Base-by-base conservation (phyloP, 2,113 vertebrate species). In the Notiomystis cincta region DNA sequence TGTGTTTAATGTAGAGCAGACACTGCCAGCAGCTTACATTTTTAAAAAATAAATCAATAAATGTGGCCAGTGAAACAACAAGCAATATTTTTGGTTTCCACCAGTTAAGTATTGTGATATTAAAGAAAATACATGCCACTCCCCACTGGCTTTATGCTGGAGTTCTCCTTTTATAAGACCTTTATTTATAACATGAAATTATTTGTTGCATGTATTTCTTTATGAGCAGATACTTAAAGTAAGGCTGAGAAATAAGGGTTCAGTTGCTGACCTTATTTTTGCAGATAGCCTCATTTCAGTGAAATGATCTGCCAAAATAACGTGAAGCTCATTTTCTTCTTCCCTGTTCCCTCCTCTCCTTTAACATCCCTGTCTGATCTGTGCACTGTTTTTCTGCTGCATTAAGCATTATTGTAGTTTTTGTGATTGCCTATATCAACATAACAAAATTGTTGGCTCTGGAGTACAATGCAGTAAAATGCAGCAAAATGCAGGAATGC, bases 371-470 rank as follows among this genome's bases (percentile, higher is more conserved):
- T 77, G 62, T 65, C 78, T 93, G 87, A 82, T 93, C 67, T 77
- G 80, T 62, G 54, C 48, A 77, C 96, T 94, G 81, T 81, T 96
- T 96, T 97, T 90, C 65, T 65, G 78, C 71, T 73, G 65, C 84
- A 82, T 70, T 95, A 95, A 92, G 33, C 64, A 81, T 90, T 93
- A 95, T 42, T 85, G 24, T 82, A 51, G 30, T 84, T 96, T 94
- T n/a, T 70, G 90, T 97, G 85, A 95, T 95, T 96, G 76, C 66
- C 93, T 96, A 6, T 85, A 96, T 88, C 93, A 97, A 96, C 88
- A 86, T 56, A 88, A 77, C 78, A 95, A 91, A 95, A 96, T 66
- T 85, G 47, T 82, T 80, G 72, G 35, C 58, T 86, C 58, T 85
- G 7, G 4, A 89, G 64, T 15, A 56, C 64, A 93, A 50, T 38